A percentile compares a stretch with the other conserved stretches of the same genome.
Conservation (phyloP, 2,888 invertebrate species). For the Conops quadrifasciatus region DNA sequence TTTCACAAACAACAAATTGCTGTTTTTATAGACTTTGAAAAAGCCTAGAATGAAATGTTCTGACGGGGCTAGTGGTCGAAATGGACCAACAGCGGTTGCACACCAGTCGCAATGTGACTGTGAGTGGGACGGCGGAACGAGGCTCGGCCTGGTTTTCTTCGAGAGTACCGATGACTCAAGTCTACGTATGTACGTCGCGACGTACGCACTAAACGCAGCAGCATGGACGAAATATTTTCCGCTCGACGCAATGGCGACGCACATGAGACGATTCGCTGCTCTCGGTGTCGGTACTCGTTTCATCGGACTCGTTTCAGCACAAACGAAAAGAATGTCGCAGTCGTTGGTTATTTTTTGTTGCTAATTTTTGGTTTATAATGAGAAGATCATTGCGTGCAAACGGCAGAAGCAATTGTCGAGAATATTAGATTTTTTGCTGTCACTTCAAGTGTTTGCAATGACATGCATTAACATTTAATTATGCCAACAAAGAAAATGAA, state of each 20-base stretch:
- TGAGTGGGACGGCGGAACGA: neutral
- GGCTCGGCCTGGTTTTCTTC: neutral
- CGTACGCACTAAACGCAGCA: neutral
- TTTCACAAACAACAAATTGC: too few relatives aligned
- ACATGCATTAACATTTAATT: neutral
- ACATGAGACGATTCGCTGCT: neutral
- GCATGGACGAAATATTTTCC: neutral
- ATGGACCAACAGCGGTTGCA: neutral
- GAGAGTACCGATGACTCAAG: slow-evolving; percentile 14
- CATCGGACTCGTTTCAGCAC: neutral
- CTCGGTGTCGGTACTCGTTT: neutral
- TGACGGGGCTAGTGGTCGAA: too few relatives aligned
- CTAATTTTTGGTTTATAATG: neutral
- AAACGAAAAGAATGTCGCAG: neutral
- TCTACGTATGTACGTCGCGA: too few relatives aligned
- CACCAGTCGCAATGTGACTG: neutral
- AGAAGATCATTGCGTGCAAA: neutral
- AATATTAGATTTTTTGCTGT: neutral
- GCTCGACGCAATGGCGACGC: slow-evolving; percentile 27
- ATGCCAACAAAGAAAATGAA: neutral
- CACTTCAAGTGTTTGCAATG: neutral
- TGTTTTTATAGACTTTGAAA: neutral
- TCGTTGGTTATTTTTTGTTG: neutral
- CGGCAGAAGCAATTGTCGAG: neutral
- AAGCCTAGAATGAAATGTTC: neutral